These are phyloP conservation scores for Drosophila nigritarsus DNA, from an alignment of 2,888 invertebrate genomes.

Conservation along the genomic window DNA sequence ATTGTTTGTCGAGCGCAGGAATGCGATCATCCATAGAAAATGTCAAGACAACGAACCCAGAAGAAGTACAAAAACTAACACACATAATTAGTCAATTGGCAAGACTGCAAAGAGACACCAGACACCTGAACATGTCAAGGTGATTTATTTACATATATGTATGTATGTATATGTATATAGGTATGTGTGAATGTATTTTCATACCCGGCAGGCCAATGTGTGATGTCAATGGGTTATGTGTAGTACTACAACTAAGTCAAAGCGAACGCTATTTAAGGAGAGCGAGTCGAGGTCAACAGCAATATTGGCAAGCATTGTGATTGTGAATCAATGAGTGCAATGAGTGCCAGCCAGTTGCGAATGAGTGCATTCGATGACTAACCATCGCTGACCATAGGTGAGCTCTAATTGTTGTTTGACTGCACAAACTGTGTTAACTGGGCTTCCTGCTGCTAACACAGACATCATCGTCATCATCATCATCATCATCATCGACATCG, in stretches of 20 bases:
- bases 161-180: constrained; percentile 5
- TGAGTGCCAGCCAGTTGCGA: constrained; percentile 3
- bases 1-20: constrained; percentile 28
- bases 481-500: background rate
- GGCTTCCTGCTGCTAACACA: constrained; percentile 79
- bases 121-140: constrained; percentile 81
- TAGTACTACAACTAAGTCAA: constrained; percentile 60
- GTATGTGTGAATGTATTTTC: constrained; percentile 13
- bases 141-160: constrained; percentile 29
- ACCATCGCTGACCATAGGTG: constrained; percentile 36
- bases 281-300: constrained; percentile 65
- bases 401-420: constrained; percentile 30
- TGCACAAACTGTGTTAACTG: constrained; percentile 14
- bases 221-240: constrained; percentile 38
- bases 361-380: constrained; percentile 41
- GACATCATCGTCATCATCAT: constrained; percentile 53
- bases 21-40: constrained; percentile 52
- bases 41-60: constrained; percentile 56
- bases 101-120: constrained; percentile 23
- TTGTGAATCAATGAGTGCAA: constrained; percentile 23
- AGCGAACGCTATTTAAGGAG: constrained; percentile 74
- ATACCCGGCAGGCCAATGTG: constrained; percentile 27
- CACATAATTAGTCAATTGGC: constrained; percentile 66
- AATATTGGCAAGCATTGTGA: constrained; percentile 38
- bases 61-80: constrained; percentile 31